These are phyloP conservation scores for Carterocephalus palaemon DNA, from an alignment of 2,888 invertebrate species.

Conservation along the genomic window DNA sequence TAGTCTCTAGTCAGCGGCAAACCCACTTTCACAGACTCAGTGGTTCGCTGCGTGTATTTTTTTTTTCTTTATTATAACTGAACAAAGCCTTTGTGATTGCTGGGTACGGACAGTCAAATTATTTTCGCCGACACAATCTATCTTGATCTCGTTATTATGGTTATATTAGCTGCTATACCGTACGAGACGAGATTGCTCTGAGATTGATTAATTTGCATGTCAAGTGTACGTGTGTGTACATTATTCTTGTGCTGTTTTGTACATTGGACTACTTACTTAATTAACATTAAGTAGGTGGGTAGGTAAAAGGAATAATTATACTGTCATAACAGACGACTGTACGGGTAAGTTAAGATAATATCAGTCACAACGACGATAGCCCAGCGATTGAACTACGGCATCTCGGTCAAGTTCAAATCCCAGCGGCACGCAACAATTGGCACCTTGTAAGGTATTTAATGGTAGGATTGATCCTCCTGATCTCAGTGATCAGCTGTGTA, in stretches of 20 bases:
- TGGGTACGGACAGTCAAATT: conserved; percentile 54
- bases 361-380: no score
- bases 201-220: conserved; percentile 18
- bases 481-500: no score
- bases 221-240: conserved; percentile 1
- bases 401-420: no score
- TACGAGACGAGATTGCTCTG: conserved; percentile 2
- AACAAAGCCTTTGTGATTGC: conserved; percentile 57
- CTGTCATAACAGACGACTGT: no score
- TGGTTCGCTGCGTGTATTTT: conserved; percentile 51
- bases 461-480: no score
- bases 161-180: conserved; percentile 5
- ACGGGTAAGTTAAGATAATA: no score
- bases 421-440: no score
- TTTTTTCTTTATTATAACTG: conserved; percentile 60
- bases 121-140: conserved; percentile 51
- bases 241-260: conserved; percentile 1
- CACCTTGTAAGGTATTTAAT: no score
- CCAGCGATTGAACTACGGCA: no score
- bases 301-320: no score
- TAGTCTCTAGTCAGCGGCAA: conserved; percentile 69
- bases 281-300: no score
- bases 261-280: no score
- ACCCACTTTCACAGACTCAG: conserved; percentile 64
- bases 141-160: conserved; percentile 36